Base-by-base conservation (phyloP, 2,113 vertebrate genomes). In the Pedionomus torquatus region DNA sequence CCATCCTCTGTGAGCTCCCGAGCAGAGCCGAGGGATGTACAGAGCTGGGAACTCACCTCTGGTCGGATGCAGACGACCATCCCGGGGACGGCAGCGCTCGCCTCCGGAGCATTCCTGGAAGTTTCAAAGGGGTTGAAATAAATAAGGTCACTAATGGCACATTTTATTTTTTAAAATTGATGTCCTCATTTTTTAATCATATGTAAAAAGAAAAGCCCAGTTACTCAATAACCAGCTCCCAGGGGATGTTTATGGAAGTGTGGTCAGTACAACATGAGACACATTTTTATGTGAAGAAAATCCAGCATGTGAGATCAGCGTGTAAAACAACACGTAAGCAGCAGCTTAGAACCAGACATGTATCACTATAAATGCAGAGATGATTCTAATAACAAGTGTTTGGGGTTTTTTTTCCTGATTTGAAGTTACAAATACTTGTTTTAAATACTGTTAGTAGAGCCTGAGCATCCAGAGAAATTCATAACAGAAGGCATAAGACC, bases 281-380 rank as follows among this genome's bases (percentile, higher is more conserved):
- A 85, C 52, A 28, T 52, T 85, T 55, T 60, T 44, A 44, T 75
- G n/a, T 60, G 77, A 88, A 63, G 63, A 55, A 80, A 96, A 92
- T 5, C 68, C 57, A 76, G 64, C 20, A 63, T 19, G 43, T 77
- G 64, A 95, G 88, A 90, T 77, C 69, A 46, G 90, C 46, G 87
- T 49, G 52, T 61, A 72, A 95, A 89, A 86, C 93, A 96, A 72
- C 77, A 76, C 10, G 85, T 58, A 97, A 96, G 97, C 96, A 96
- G 65, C 55, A 57, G 63, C 75, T 90, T 87, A 92, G 75, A 90
- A 89, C 78, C 30, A 52, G 84, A 71, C 57, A 39, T 86, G 95
- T 86, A 44, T 10, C 21, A 37, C 72, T 37, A 15, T 41, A 93
- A 97, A 94, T 77, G 28, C 83, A 83, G 39, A 75, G 92, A 77